Evolutionary conservation across 2,797 vertebrate species (phyloP).

Genomic region (Sphenopsis melanotis): DNA sequence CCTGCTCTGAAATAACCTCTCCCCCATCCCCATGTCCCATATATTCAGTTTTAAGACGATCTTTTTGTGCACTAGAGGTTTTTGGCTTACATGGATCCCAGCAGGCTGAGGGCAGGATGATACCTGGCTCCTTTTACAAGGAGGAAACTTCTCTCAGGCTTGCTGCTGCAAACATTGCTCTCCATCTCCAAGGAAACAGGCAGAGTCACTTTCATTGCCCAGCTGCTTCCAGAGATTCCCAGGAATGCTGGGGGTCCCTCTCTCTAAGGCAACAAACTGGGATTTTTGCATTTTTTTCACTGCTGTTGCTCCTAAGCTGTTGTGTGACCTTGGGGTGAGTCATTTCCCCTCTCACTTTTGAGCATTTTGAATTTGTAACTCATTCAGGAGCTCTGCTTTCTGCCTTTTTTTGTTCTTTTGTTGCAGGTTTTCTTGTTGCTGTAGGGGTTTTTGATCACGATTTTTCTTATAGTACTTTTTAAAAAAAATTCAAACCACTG

Average conservation of each 20-base stretch:
- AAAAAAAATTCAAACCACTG: background rate
- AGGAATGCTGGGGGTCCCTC: background rate
- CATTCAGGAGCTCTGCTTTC: background rate
- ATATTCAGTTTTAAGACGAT: background rate
- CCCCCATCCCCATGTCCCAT: background rate
- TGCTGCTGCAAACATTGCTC: background rate
- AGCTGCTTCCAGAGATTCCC: background rate
- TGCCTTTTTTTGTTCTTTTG: background rate
- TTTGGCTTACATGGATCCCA: background rate
- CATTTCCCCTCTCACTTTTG: background rate
- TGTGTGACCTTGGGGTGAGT: background rate
- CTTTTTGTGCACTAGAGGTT: background rate
- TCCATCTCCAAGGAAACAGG: conserved; percentile 16
- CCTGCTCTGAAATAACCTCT: background rate
- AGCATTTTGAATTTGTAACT: background rate
- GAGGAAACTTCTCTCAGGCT: background rate
- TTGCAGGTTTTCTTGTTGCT: background rate
- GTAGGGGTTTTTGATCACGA: background rate
- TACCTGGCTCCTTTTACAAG: background rate
- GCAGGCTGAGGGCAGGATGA: background rate
- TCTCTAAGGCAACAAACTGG: background rate
- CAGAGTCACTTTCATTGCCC: background rate
- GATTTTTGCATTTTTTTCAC: background rate
- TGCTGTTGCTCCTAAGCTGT: background rate
- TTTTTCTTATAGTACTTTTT: background rate